Evolutionary conservation across 2,797 vertebrate genomes (phyloP).

Genomic region (Myotis findleyi): DNA sequence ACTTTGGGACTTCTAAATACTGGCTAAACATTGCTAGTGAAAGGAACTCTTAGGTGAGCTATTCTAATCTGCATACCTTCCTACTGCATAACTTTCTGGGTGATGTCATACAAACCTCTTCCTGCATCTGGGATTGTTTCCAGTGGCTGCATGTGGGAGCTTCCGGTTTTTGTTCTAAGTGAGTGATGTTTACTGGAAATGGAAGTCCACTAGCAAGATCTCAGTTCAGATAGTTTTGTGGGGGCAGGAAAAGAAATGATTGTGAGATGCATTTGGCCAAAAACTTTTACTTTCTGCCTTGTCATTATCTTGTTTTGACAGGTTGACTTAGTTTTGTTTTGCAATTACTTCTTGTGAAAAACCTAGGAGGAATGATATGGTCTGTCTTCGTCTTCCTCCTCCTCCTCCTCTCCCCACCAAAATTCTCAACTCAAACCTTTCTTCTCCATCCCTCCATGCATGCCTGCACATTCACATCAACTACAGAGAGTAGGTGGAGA

Average conservation of each 20-base stretch:
- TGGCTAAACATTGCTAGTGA: neutral
- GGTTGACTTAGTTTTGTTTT: constrained; percentile 29
- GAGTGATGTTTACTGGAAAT: constrained; percentile 80
- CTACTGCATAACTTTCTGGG: constrained; percentile 50
- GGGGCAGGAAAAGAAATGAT: constrained; percentile 66
- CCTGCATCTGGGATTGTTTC: constrained; percentile 74
- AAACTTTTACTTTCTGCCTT: constrained; percentile 68
- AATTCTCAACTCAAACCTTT: neutral
- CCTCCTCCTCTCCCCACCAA: neutral
- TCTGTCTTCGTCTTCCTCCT: neutral
- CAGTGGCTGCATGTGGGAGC: constrained; percentile 66
- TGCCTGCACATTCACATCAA: neutral
- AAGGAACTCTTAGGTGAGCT: neutral
- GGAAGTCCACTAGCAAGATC: constrained; percentile 72
- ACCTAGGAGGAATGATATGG: neutral
- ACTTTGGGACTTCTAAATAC: neutral
- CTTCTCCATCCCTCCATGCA: neutral
- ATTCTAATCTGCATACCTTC: constrained; percentile 1
- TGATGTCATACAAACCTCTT: constrained; percentile 73
- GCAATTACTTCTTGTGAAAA: constrained; percentile 49
- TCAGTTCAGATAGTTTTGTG: constrained; percentile 71
- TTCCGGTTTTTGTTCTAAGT: constrained; percentile 78
- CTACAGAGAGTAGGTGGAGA: neutral
- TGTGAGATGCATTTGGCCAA: constrained; percentile 40
- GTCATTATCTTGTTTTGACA: constrained; percentile 64